A percentile compares a stretch with the other conserved stretches of the same genome.
Evolutionary conservation across 2,888 invertebrate species (phyloP).

Genomic region (Escarpia spicata): DNA sequence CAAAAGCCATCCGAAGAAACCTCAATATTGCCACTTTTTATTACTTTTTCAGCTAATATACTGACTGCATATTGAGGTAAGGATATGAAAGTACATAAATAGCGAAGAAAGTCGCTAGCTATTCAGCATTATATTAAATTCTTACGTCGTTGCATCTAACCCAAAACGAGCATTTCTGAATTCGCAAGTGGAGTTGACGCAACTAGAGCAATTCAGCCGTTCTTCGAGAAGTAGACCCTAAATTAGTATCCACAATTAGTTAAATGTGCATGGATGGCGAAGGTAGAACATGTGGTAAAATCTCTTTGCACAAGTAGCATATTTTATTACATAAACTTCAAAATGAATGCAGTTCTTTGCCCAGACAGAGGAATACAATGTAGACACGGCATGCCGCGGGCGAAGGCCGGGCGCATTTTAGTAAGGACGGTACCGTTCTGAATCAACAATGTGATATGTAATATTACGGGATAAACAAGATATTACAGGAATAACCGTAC

Average conservation of each 20-base stretch:
- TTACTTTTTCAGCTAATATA: no score
- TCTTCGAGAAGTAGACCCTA: no score
- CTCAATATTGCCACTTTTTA: no score
- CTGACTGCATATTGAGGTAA: no score
- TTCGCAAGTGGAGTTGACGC: no score
- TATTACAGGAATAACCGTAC: not conserved
- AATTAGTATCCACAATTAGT: not conserved
- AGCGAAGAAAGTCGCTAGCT: no score
- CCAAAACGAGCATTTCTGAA: no score
- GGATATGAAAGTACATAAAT: no score
- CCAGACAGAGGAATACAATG: not conserved
- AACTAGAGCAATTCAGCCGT: no score
- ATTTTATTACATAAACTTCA: conserved; percentile 14
- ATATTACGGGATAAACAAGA: not conserved
- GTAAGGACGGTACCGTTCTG: conserved; percentile 10
- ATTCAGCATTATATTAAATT: no score
- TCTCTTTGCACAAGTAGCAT: not conserved
- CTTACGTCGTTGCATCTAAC: no score
- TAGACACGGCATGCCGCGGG: not conserved
- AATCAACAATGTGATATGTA: not conserved
- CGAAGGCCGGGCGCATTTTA: not conserved
- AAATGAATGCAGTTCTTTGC: not conserved
- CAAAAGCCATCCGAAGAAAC: no score
- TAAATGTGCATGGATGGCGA: not conserved
- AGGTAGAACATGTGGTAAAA: not conserved